These are phyloP conservation scores for Lacanobia wlatinum DNA, from an alignment of 2,888 invertebrate species.

Conservation along the genomic window DNA sequence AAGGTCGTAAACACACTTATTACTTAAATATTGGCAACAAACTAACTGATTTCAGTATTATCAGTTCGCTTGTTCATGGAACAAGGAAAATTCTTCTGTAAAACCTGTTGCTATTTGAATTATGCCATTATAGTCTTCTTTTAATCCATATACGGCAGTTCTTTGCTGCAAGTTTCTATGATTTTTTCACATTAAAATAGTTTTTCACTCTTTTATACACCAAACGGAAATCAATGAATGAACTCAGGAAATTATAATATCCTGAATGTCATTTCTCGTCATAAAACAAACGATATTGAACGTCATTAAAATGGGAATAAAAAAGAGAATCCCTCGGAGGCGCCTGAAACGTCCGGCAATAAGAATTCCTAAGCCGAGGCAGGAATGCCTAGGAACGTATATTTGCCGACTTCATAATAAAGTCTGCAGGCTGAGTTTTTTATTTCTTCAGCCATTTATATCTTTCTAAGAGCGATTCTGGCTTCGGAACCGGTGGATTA, in stretches of 20 bases:
- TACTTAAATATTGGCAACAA: too few species aligned
- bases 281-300: slow-evolving; percentile 44
- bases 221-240: slow-evolving; percentile 13
- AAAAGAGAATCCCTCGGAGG: slow-evolving; percentile 39
- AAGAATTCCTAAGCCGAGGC: slow-evolving; percentile 49
- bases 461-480: slow-evolving; percentile 1
- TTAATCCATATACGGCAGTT: too few species aligned
- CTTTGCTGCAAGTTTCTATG: background rate
- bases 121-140: too few species aligned
- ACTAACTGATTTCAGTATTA: too few species aligned
- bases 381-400: slow-evolving; percentile 52
- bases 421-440: slow-evolving; percentile 28
- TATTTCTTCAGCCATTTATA: slow-evolving; percentile 30
- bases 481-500: background rate
- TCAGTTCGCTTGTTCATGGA: too few species aligned
- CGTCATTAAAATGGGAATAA: slow-evolving; percentile 49
- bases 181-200: background rate
- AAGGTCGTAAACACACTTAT: too few species aligned
- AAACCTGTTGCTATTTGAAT: too few species aligned
- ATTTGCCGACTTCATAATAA: slow-evolving; percentile 44
- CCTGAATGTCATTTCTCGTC: slow-evolving; percentile 5
- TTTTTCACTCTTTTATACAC: background rate
- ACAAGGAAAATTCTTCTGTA: too few species aligned
- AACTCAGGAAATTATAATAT: slow-evolving; percentile 17
- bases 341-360: slow-evolving; percentile 45